Base-by-base conservation (phyloP, 2,888 invertebrate genomes). In the Acheta domesticus region DNA sequence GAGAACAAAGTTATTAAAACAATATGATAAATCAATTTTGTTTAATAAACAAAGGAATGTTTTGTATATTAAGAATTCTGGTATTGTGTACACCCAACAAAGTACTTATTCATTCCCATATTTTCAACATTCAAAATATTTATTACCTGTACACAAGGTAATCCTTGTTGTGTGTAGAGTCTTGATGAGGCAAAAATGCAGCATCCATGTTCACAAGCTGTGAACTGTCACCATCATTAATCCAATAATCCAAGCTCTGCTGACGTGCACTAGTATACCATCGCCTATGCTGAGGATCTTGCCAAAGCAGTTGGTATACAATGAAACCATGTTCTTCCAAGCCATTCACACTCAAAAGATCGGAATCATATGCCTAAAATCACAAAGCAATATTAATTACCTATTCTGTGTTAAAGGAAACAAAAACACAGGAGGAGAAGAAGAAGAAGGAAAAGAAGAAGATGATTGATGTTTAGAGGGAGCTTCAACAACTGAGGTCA, bases 241-340 rank as follows among this genome's bases (percentile, higher is more conserved):
- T 88, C 94, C 96, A 96, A 83, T 91, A 92, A 49, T 93, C 93
- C 0, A 92, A 91, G 0, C 91, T 90, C 79, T 92, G 91, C 85
- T 94, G 93, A 80, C 91, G 91, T 0, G 94, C 93, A 77, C 96
- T 94, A 48, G 95, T 91, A 85, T 95, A 97, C 95, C 97, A 98
- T 11, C 92, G 90, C 80, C 94, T 91, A 85, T 95, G 95, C 83
- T 94, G 94, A 19, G 95, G 95, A 87, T 97, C 97, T 84, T 94
- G 89, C 84, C 91, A 89, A 84, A 93, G 91, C n/a, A 98, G 87
- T 85, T 94, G 93, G 82, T 94, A 91, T 12, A 95, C 89, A 74
- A 98, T 89, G 85, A 97, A 98, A 0, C 93, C 91, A 88, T 97
- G 96, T 86, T 98, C 97, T 81, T 95, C 95, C 8, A 93, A 88